Evolutionary conservation across 1,140 invertebrate species (phyloP).

Genomic region (Lethrus apterus): DNA sequence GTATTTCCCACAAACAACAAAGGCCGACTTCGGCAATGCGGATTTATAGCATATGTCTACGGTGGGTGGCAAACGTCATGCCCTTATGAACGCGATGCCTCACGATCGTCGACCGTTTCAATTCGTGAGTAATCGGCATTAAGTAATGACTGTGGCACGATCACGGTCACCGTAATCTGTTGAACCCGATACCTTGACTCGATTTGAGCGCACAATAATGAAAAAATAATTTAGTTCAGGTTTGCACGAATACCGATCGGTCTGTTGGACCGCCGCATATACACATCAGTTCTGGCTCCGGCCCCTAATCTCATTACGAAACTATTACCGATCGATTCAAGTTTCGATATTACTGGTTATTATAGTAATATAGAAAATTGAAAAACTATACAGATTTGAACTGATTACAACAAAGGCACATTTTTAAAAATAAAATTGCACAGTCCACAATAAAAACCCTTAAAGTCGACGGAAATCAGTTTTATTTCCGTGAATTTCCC

Average conservation of each 20-base stretch:
- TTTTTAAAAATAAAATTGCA: too few species aligned
- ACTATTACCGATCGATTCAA: too few species aligned
- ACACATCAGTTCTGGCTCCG: background rate
- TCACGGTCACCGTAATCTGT: constrained; percentile 38
- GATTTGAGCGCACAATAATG: constrained; percentile 15
- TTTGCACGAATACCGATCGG: background rate
- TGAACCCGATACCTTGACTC: constrained; percentile 22
- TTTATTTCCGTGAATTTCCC: too few species aligned
- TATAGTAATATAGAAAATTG: too few species aligned
- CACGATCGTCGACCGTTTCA: constrained; percentile 22
- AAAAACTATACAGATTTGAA: too few species aligned
- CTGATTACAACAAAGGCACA: too few species aligned
- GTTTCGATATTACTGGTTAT: too few species aligned
- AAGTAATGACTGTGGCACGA: constrained; percentile 31
- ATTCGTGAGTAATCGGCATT: constrained; percentile 36
- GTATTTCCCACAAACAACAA: constrained; percentile 23
- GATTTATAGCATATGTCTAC: constrained; percentile 35
- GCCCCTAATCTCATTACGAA: background rate
- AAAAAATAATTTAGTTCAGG: constrained; percentile 14
- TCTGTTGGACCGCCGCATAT: background rate
- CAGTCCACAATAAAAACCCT: too few species aligned
- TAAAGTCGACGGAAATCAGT: too few species aligned
- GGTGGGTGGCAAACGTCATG: constrained; percentile 35
- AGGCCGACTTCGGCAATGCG: constrained; percentile 30
- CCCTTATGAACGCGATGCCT: constrained; percentile 24